Evolutionary conservation across 2,797 vertebrate genomes (phyloP).

Genomic region (Pangasius krempfi): DNA sequence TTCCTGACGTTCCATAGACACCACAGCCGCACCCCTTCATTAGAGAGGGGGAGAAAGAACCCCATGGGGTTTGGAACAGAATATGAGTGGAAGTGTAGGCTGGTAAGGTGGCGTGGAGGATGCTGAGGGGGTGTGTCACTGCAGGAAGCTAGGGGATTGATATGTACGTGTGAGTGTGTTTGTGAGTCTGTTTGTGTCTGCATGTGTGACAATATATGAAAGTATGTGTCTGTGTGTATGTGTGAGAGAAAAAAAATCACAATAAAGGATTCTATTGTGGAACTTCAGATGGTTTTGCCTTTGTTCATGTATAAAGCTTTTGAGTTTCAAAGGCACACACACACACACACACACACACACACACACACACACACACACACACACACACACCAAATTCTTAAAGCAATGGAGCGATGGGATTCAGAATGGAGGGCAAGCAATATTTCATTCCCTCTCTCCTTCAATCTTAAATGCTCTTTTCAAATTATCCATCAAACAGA

Average conservation of each 20-base stretch:
- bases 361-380: slow-evolving; percentile 25
- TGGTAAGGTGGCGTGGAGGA: slow-evolving; percentile 19
- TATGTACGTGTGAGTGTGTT: slow-evolving; percentile 55
- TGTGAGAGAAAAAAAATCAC: slow-evolving; percentile 22
- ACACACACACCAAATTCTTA: slow-evolving; percentile 23
- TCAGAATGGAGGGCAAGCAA: slow-evolving; percentile 35
- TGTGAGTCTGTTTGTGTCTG: slow-evolving; percentile 53
- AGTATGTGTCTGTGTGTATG: slow-evolving; percentile 25
- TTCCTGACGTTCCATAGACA: slow-evolving; percentile 69
- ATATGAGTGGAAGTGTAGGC: slow-evolving; percentile 43
- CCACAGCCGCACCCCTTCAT: slow-evolving; percentile 71
- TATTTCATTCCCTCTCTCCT: slow-evolving; percentile 44
- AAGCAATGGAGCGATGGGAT: slow-evolving; percentile 25
- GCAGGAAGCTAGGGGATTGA: slow-evolving; percentile 31
- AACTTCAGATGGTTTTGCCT: slow-evolving; percentile 54
- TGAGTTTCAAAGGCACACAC: slow-evolving; percentile 46
- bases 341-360: slow-evolving; percentile 16
- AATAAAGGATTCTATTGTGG: slow-evolving; percentile 47
- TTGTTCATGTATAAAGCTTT: slow-evolving; percentile 54
- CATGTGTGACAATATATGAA: slow-evolving; percentile 62
- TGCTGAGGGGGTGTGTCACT: slow-evolving; percentile 41
- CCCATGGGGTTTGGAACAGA: slow-evolving; percentile 29
- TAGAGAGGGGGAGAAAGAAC: slow-evolving; percentile 37
- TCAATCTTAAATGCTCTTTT: slow-evolving; percentile 60
- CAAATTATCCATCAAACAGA: slow-evolving; percentile 70